These are phyloP conservation scores for Sinocyclocheilus anophthalmus DNA, from an alignment of 2,113 vertebrate genomes.

Conservation along the genomic window DNA sequence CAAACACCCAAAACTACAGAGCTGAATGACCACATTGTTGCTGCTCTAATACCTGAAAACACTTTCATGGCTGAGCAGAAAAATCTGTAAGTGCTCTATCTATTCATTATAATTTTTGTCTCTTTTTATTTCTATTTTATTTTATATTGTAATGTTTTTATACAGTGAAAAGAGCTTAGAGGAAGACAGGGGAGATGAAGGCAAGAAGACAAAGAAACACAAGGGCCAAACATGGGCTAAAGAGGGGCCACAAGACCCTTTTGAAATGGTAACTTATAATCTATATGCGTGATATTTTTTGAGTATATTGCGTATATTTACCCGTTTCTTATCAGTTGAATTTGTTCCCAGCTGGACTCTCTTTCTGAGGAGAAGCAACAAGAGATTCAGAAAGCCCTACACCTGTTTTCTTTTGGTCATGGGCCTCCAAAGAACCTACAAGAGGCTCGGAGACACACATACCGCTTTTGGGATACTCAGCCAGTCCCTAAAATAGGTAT, in stretches of 20 bases:
- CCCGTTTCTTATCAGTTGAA: neutral
- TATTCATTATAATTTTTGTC: neutral
- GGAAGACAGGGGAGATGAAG: conserved; percentile 75
- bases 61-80: conserved; percentile 33
- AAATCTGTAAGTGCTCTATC: conserved; percentile 34
- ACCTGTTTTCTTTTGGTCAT: conserved; percentile 89
- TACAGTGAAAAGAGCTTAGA: conserved; percentile 78
- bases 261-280: conserved; percentile 57
- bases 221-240: conserved; percentile 83
- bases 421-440: conserved; percentile 89
- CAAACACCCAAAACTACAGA: conserved; percentile 55
- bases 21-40: conserved; percentile 5
- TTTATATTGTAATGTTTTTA: conserved; percentile 1
- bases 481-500: conserved; percentile 92
- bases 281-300: neutral
- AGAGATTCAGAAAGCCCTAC: conserved; percentile 97
- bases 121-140: neutral
- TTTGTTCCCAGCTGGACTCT: conserved; percentile 80
- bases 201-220: conserved; percentile 86
- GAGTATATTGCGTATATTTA: neutral
- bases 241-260: conserved; percentile 79
- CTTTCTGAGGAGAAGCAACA: conserved; percentile 93
- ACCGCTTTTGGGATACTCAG: conserved; percentile 95
- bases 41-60: conserved; percentile 39
- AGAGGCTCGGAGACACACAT: conserved; percentile 88